These are phyloP conservation scores for Liasis olivaceus DNA, from an alignment of 2,797 vertebrate genomes.

Conservation along the genomic window DNA sequence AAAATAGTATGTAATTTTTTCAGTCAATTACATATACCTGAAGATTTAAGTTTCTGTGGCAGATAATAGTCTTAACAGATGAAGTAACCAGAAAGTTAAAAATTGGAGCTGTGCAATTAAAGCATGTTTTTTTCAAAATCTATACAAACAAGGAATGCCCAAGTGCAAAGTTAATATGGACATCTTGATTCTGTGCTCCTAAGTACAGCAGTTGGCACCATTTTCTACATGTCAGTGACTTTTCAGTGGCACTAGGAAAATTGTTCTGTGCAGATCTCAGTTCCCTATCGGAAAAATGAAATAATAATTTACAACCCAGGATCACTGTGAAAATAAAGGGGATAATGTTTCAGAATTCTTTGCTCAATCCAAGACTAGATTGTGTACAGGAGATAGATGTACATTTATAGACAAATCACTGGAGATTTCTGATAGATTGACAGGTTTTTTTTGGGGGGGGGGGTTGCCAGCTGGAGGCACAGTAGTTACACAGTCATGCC, in stretches of 20 bases:
- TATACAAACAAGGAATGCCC: neutral
- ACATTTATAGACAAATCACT: neutral
- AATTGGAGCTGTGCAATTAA: neutral
- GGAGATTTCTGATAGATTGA: neutral
- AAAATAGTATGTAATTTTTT: neutral
- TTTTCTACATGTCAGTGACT: neutral
- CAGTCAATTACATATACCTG: neutral
- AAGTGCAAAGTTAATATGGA: neutral
- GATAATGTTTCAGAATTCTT: neutral
- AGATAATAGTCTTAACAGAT: neutral
- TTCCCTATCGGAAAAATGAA: neutral
- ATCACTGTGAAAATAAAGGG: neutral
- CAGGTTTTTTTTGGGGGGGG: no score
- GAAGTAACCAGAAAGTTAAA: constrained; percentile 5
- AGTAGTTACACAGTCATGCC: neutral
- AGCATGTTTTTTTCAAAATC: constrained; percentile 1
- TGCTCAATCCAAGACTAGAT: neutral
- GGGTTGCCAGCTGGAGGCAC: neutral
- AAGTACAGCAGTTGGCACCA: neutral
- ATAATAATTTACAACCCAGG: neutral
- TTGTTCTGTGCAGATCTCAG: neutral
- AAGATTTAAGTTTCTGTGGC: constrained; percentile 9
- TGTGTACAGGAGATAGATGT: neutral
- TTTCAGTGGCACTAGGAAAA: neutral
- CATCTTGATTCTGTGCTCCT: neutral